Evolutionary conservation across 2,888 invertebrate species (phyloP).

Genomic region (Acrobasis consociella): DNA sequence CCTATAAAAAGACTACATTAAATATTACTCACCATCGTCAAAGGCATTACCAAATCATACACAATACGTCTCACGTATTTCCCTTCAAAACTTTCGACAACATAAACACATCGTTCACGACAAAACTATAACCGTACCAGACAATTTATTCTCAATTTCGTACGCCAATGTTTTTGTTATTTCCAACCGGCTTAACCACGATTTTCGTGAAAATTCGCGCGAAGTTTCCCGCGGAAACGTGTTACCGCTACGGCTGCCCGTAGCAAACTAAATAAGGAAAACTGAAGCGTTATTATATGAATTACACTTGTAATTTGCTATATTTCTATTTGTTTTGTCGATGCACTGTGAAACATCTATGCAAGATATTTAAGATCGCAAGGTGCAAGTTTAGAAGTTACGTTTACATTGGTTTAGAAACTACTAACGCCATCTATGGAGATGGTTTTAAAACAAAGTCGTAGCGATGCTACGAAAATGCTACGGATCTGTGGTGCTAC

Average conservation of each 20-base stretch:
- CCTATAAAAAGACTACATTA: not conserved
- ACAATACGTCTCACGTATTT: not conserved
- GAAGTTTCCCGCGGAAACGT: not conserved
- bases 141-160: not conserved
- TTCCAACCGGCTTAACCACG: conserved; percentile 2
- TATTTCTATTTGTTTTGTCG: not conserved
- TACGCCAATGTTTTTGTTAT: not conserved
- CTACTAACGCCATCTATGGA: conserved; percentile 5
- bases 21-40: not conserved
- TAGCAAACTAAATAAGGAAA: conserved; percentile 5
- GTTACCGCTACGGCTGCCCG: conserved; percentile 6
- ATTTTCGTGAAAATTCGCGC: conserved; percentile 2
- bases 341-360: not conserved
- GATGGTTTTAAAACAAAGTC: not conserved
- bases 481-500: not conserved
- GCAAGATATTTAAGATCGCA: not conserved
- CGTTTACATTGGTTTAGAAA: not conserved
- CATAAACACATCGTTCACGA: not conserved
- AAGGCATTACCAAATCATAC: not conserved
- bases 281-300: not conserved
- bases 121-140: not conserved
- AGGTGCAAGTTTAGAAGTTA: not conserved
- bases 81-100: not conserved
- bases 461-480: conserved; percentile 1
- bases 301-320: not conserved